These are phyloP conservation scores for Neosilurus mollespiculum DNA, from an alignment of 2,797 vertebrate species.

Conservation along the genomic window DNA sequence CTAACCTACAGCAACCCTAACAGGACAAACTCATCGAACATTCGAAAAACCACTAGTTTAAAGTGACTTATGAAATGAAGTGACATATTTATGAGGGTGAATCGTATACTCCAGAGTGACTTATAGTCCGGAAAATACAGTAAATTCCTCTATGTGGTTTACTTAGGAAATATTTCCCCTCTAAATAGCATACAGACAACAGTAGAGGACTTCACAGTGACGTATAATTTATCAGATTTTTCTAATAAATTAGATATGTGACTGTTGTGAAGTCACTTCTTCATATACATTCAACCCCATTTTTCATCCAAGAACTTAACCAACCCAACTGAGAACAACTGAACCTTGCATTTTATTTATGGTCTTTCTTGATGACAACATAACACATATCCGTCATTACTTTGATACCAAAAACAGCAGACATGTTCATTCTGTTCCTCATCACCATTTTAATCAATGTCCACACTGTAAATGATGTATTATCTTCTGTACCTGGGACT, in stretches of 20 bases:
- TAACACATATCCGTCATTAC: constrained; percentile 76
- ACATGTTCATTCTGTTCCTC: constrained; percentile 66
- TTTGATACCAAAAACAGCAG: constrained; percentile 87
- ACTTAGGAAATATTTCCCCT: constrained; percentile 18
- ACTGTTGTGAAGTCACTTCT: constrained; percentile 23
- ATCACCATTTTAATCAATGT: constrained; percentile 83
- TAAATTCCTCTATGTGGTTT: constrained; percentile 42
- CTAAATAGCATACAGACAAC: neutral
- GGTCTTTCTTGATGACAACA: constrained; percentile 58
- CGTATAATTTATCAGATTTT: neutral
- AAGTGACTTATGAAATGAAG: neutral
- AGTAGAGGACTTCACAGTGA: neutral
- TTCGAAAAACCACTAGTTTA: neutral
- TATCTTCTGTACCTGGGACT: constrained; percentile 79
- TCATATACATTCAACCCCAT: constrained; percentile 19
- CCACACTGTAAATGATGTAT: constrained; percentile 83
- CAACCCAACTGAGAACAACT: constrained; percentile 65
- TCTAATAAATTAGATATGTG: constrained; percentile 8
- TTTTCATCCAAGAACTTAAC: constrained; percentile 47
- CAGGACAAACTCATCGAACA: neutral
- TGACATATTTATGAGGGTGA: neutral
- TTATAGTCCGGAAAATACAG: constrained; percentile 36
- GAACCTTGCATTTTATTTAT: constrained; percentile 43
- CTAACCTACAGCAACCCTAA: neutral
- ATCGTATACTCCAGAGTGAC: constrained; percentile 7